Evolutionary conservation across 2,113 vertebrate genomes (phyloP).

Genomic region (Serilophus lunatus): DNA sequence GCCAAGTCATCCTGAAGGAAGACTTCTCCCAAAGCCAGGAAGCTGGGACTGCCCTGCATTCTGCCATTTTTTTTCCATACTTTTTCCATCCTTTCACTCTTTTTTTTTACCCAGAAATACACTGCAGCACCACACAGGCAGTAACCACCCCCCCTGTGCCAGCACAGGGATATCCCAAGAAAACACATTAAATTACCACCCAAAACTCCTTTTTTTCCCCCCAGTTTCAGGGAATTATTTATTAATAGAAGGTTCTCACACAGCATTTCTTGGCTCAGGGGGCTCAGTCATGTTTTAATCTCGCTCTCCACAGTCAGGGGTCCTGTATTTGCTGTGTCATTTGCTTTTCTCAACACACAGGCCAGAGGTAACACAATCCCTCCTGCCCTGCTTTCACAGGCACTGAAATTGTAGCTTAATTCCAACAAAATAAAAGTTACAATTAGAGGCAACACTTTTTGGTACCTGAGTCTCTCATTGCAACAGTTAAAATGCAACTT

Average conservation of each 20-base stretch:
- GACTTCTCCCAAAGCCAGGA: not conserved
- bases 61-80: not conserved
- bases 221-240: not conserved
- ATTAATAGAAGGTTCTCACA: not conserved
- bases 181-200: not conserved
- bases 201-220: not conserved
- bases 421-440: not conserved
- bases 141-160: not conserved
- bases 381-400: not conserved
- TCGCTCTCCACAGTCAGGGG: conserved; percentile 34
- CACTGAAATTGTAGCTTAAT: not conserved
- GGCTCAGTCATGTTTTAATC: conserved; percentile 50
- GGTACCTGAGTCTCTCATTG: not conserved
- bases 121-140: not conserved
- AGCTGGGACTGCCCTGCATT: not conserved
- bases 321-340: conserved; percentile 63
- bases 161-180: not conserved
- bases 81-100: not conserved
- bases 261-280: conserved; percentile 28
- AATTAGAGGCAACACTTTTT: not conserved
- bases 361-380: conserved; percentile 27
- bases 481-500: not conserved
- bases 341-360: conserved; percentile 27
- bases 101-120: not conserved
- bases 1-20: not conserved